Base-by-base conservation (phyloP, 2,797 vertebrate genomes). In the Buceros bicornis region DNA sequence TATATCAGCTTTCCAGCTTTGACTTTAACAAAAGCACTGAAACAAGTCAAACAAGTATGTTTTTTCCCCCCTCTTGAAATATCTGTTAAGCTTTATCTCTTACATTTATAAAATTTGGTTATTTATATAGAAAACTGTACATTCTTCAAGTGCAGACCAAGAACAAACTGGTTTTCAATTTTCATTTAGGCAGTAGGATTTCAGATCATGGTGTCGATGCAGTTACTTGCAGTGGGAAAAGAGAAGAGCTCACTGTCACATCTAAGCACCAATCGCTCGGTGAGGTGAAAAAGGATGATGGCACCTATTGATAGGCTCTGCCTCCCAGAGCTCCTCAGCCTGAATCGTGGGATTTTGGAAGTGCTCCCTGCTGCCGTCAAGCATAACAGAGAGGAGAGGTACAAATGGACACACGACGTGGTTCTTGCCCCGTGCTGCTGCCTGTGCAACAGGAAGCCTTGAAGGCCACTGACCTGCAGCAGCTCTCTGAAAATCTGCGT, bases 221-320 rank as follows among this genome's bases (percentile, higher is more conserved):
- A 6, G 21, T 54, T 54, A n/a, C 31, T 10, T 40, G 45, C 13
- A 54, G 29, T 4, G 6, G 28, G 35, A 60, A 53, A 60, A 69
- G 13, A 70, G 21, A 53, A 66, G 20, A 77, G 20, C 29, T 54
- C 35, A 5, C 48, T 28, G 22, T 48, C n/a, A 26, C 2, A 0
- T 43, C 12, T 16, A 40, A 60, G 35, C 17, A 22, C 48, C 31
- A 37, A 5, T 11, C 18, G 40, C 56, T 80, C 29, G 17, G 40
- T 1, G 0, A 83, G 31, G 29, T 45, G 12, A 56, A n/a, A 0
- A 4, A 51, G 51, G 35, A 22, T 10, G 22, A 35, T 1, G 1
- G 13, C 26, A 65, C 6, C 42, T 51, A 11, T 11, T 6, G 13
- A 16, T 6, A 40, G 13, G 10, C 17, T 48, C 54, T 62, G 40